Conservation (phyloP, 2,113 vertebrate genomes). For the Festucalex cinctus region DNA sequence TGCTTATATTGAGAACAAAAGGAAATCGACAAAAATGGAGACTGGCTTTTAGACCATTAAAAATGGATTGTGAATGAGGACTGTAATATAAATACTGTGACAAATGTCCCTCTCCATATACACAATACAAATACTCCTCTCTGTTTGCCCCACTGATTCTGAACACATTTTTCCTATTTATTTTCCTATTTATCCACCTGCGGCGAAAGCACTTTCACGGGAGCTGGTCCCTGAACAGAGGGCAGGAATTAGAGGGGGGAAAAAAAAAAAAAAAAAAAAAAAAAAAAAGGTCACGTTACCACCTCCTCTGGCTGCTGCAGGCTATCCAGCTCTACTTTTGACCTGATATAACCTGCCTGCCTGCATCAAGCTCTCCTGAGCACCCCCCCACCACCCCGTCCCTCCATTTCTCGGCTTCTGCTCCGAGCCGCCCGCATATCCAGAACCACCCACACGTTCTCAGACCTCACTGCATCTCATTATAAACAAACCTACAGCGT, state of each 20-base stretch:
- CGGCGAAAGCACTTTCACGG: conserved; percentile 46
- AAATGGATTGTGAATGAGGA: no score
- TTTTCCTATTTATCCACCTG: conserved; percentile 40
- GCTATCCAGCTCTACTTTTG: conserved; percentile 36
- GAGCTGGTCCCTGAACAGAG: conserved; percentile 11
- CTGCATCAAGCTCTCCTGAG: conserved; percentile 2
- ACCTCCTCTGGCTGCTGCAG: conserved; percentile 25
- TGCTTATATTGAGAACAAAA: no score
- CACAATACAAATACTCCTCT: not conserved
- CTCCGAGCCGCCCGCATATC: conserved; percentile 8
- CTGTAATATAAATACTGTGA: no score
- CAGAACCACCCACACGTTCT: conserved; percentile 28
- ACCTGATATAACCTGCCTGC: conserved; percentile 44
- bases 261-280: conserved; percentile 17
- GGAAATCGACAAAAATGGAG: no score
- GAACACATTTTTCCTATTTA: conserved; percentile 15
- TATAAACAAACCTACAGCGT: conserved; percentile 10
- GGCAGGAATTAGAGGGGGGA: conserved; percentile 39
- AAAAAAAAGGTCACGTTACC: conserved; percentile 22
- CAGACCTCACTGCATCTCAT: conserved; percentile 23
- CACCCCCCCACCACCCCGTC: not conserved
- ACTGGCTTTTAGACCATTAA: no score
- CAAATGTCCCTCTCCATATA: not conserved
- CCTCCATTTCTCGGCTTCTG: not conserved
- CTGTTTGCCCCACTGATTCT: conserved; percentile 15